A percentile compares a stretch with the other conserved stretches of the same genome.
phyloP scores from a whole-genome alignment of 1,140 invertebrate genomes.

The Planococcus citri region DNA sequence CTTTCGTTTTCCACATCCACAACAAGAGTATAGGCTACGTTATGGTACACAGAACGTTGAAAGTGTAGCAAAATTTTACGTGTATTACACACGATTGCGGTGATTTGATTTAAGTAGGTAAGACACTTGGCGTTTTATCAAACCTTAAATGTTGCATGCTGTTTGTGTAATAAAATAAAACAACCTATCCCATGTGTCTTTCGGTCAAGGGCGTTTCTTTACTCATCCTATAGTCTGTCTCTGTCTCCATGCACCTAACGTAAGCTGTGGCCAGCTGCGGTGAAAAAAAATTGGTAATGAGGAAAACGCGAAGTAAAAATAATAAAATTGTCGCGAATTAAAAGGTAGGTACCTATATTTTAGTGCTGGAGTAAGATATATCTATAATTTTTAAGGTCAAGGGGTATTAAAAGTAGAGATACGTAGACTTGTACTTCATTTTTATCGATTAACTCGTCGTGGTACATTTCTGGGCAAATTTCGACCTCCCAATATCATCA shows the following conservation, averaged over 20 bases:
- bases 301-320: background rate
- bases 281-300: background rate
- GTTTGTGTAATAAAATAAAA: background rate
- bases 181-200: background rate
- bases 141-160: background rate
- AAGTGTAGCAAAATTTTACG: background rate
- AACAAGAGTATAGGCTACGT: too few species aligned
- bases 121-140: background rate
- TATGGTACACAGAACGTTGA: background rate
- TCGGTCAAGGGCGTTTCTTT: background rate
- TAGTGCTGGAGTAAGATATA: background rate
- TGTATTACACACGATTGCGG: background rate
- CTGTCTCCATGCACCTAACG: too few species aligned
- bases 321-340: background rate
- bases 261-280: background rate
- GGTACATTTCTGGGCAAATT: too few species aligned
- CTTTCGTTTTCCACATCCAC: too few species aligned
- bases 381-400: background rate
- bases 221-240: too few species aligned
- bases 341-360: background rate
- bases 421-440: background rate
- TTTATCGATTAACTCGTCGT: too few species aligned
- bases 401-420: background rate
- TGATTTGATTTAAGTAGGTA: background rate
- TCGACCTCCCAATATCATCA: too few species aligned